Evolutionary conservation across 2,797 vertebrate genomes (phyloP).

Genomic region (Oryzias sinensis): DNA sequence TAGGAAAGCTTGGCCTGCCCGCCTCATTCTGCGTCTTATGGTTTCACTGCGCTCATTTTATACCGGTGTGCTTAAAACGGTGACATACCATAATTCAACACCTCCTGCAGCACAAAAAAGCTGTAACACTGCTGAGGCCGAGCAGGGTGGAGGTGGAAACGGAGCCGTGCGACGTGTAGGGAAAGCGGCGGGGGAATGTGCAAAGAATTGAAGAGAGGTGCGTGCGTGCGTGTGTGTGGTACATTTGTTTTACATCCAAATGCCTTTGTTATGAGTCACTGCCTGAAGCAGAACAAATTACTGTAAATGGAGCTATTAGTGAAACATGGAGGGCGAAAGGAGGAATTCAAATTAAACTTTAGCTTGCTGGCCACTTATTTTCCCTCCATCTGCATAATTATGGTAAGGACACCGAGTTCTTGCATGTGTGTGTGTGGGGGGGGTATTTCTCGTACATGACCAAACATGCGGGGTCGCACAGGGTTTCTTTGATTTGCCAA

Average conservation of each 20-base stretch:
- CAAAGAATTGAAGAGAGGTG: slow-evolving; percentile 6
- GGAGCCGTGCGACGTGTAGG: background rate
- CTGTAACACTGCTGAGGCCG: slow-evolving; percentile 23
- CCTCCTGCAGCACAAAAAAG: slow-evolving; percentile 46
- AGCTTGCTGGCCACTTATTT: slow-evolving; percentile 45
- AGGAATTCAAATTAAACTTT: slow-evolving; percentile 64
- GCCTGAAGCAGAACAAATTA: slow-evolving; percentile 68
- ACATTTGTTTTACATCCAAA: slow-evolving; percentile 65
- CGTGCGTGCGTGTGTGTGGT: slow-evolving; percentile 12
- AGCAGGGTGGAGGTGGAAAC: slow-evolving; percentile 22
- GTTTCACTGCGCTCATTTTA: slow-evolving; percentile 55
- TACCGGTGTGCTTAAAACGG: slow-evolving; percentile 57
- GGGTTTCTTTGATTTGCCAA: slow-evolving; percentile 59
- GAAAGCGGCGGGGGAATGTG: slow-evolving; percentile 10
- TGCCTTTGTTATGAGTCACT: slow-evolving; percentile 63
- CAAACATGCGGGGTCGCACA: slow-evolving; percentile 50
- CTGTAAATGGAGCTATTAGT: slow-evolving; percentile 67
- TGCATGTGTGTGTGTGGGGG: background rate
- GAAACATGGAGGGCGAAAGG: slow-evolving; percentile 59
- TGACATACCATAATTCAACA: slow-evolving; percentile 57
- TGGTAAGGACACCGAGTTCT: slow-evolving; percentile 24
- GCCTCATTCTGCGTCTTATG: slow-evolving; percentile 51
- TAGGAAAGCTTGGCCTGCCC: slow-evolving; percentile 32
- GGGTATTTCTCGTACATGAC: slow-evolving; percentile 5
- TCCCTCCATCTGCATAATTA: slow-evolving; percentile 62